Evolutionary conservation across 2,113 vertebrate species (phyloP).

Genomic region (Sula dactylatra): DNA sequence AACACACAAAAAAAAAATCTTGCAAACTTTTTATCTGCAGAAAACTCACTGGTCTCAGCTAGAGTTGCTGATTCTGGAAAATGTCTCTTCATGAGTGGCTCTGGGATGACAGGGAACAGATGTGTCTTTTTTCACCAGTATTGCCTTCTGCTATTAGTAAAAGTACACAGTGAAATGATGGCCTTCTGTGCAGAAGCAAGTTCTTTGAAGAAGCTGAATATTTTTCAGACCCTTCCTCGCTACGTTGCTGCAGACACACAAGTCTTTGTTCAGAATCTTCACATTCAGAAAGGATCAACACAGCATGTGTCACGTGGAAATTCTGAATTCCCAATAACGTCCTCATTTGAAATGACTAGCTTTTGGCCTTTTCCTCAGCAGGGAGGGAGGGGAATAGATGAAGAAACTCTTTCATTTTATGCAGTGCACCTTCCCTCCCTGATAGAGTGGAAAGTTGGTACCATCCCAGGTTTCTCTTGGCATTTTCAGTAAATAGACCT

Average conservation of each 20-base stretch:
- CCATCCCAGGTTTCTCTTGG: background rate
- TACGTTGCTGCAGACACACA: accelerated
- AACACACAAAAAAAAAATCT: background rate
- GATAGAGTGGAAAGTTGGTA: background rate
- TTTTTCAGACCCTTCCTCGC: background rate
- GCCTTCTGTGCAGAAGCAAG: background rate
- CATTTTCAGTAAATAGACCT: background rate
- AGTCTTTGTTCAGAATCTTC: background rate
- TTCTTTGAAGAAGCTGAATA: background rate
- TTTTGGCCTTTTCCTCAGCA: background rate
- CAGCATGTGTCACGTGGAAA: accelerated
- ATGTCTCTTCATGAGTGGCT: background rate
- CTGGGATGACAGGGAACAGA: background rate
- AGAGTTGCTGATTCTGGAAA: background rate
- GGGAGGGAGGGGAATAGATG: background rate
- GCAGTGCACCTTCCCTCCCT: background rate
- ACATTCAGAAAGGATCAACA: background rate
- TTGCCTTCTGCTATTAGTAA: background rate
- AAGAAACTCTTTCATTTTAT: background rate
- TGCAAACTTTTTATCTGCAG: background rate
- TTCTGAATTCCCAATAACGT: background rate
- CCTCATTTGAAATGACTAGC: background rate
- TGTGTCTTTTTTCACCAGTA: background rate
- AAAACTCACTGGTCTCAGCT: background rate
- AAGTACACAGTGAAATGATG: background rate